A percentile compares a stretch with the other conserved stretches of the same genome.
These are phyloP conservation scores for Aphrophora alni DNA, from an alignment of 2,888 invertebrate genomes.

Conservation along the genomic window DNA sequence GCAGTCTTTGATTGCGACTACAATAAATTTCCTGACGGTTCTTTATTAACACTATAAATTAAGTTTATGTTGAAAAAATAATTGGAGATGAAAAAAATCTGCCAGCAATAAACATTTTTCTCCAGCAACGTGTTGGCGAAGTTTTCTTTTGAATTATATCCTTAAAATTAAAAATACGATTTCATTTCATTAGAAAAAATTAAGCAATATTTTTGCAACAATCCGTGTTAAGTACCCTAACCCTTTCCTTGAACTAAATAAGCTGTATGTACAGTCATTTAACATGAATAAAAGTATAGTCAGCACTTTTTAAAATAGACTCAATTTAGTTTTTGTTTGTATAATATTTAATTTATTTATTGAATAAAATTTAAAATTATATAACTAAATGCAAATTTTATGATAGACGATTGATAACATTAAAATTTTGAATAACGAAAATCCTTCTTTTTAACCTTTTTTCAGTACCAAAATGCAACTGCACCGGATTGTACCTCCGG, in stretches of 20 bases:
- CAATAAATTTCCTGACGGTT: neutral
- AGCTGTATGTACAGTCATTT: slow-evolving; percentile 30
- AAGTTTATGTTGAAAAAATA: neutral
- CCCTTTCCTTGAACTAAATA: slow-evolving; percentile 25
- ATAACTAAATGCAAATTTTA: too few species aligned
- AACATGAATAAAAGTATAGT: neutral
- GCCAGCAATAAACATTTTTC: slow-evolving; percentile 2
- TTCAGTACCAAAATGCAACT: too few species aligned
- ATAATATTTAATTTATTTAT: too few species aligned
- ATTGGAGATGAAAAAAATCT: neutral
- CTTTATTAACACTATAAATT: neutral
- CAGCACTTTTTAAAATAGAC: neutral
- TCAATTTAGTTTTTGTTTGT: too few species aligned
- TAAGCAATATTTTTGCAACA: slow-evolving; percentile 34
- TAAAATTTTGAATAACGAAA: too few species aligned
- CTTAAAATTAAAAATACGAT: slow-evolving; percentile 36
- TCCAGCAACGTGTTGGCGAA: neutral
- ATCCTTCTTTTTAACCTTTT: too few species aligned
- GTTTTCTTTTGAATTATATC: slow-evolving; percentile 28
- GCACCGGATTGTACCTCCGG: neutral
- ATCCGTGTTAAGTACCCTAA: slow-evolving; percentile 31
- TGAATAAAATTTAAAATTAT: too few species aligned
- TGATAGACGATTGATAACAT: too few species aligned
- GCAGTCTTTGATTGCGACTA: neutral
- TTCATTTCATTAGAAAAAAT: slow-evolving; percentile 34